phyloP scores from a whole-genome alignment of 2,113 vertebrate genomes.

The Hystrix cristata region DNA sequence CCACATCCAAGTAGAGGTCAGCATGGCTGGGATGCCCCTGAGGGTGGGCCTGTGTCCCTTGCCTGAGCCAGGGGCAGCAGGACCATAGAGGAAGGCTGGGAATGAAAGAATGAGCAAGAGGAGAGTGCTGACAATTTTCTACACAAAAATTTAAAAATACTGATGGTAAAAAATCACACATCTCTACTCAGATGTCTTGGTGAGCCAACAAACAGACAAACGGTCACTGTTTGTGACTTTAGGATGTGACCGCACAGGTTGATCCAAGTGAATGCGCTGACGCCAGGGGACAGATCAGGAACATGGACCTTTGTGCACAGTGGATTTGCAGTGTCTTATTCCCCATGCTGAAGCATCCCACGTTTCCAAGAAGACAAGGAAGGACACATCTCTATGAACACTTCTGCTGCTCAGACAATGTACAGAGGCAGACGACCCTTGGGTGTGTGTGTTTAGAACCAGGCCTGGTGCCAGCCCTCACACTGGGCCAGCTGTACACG shows the following conservation, averaged over 20 bases:
- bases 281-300: too few species aligned
- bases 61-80: neutral
- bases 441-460: neutral
- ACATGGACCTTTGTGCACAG: too few species aligned
- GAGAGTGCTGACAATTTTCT: neutral
- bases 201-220: neutral
- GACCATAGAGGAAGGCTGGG: neutral
- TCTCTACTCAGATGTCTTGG: neutral
- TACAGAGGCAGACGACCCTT: neutral
- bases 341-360: rapidly evolving
- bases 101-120: neutral
- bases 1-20: neutral
- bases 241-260: neutral
- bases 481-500: neutral
- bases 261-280: neutral
- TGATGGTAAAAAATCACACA: neutral
- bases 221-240: rapidly evolving
- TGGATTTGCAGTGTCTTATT: neutral
- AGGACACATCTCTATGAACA: neutral
- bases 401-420: neutral
- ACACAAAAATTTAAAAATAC: neutral
- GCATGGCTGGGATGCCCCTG: neutral
- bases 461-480: neutral
- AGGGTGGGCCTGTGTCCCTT: neutral
- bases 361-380: neutral